These are phyloP conservation scores for Germaria angustata DNA, from an alignment of 2,888 invertebrate genomes.

Conservation along the genomic window DNA sequence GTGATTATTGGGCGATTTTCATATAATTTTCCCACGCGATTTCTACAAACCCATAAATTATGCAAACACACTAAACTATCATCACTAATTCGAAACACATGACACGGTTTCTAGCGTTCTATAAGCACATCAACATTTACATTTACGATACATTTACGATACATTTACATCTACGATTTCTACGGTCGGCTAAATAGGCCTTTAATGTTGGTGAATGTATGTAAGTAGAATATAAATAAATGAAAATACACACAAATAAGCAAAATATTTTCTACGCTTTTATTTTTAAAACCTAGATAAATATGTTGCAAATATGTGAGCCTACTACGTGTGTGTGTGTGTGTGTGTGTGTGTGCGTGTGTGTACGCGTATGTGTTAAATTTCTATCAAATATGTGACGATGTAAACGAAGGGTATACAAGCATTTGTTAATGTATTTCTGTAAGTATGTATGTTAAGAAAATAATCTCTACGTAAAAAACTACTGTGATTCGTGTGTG, in stretches of 20 bases:
- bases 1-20: too few relatives aligned
- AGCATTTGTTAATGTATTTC: not conserved
- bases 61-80: too few relatives aligned
- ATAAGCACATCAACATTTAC: too few relatives aligned
- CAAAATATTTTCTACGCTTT: slow-evolving; percentile 34
- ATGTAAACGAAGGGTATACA: not conserved
- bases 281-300: slow-evolving; percentile 44
- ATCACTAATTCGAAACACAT: too few relatives aligned
- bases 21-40: too few relatives aligned
- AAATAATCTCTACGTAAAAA: slow-evolving; percentile 21
- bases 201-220: slow-evolving; percentile 17
- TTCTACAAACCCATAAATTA: too few relatives aligned
- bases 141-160: too few relatives aligned
- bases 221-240: not conserved
- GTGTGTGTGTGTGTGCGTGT: not conserved
- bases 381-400: not conserved
- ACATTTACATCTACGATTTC: too few relatives aligned
- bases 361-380: not conserved
- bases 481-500: not conserved
- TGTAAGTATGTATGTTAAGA: slow-evolving; percentile 7
- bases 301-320: slow-evolving; percentile 17
- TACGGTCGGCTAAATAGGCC: too few relatives aligned
- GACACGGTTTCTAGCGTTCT: too few relatives aligned
- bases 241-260: slow-evolving; percentile 6
- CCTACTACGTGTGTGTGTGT: not conserved